Base-by-base conservation (phyloP, 1,140 invertebrate genomes). In the Pogonus chalceus region DNA sequence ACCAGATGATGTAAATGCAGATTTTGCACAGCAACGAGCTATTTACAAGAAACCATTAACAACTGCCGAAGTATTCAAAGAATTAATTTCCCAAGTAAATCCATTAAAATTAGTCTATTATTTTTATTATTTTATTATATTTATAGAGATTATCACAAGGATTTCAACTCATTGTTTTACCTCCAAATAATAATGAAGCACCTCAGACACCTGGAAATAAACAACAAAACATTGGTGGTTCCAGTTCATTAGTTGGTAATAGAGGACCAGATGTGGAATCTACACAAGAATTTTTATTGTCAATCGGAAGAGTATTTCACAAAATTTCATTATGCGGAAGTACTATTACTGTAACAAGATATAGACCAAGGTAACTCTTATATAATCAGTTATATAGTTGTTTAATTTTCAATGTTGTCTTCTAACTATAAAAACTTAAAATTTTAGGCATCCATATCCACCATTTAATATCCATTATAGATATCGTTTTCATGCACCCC, bases 301-400 rank as follows among this genome's bases (percentile, higher is more conserved):
- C 93, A 54, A 97, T 98, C 62, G 95, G 94, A 0, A 75, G 92
- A 55, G 88, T 98, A 63, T 98, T 96, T 75, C 95, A 98, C 68
- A 90, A 88, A 67, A 84, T 98, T 56, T 83, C 84, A 0, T 69
- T 95, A 0, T 79, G 78, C 23, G 91, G 85, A 12, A 87, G 87
- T 46, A 87, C 85, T 26, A 95, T 96, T 61, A 92, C 87, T 3
- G 92, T 96, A 2, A 96, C 90, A 0, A 78, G 92, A 67, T 96
- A 96, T 65, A 79, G 90, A 62, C 93, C 94, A 39, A 86, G 90
- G 90, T 92, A 73, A 73, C 62, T 60, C 58, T 54, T 53, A 55
- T 55, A 55, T 48, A 54, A 1, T 35, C 12, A 43, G 18, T 9
- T 9, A 9, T 20, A 23, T 26, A 48, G 3, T 35, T 57, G 26